Base-by-base conservation (phyloP, 2,797 vertebrate species). In the Pseudopleuronectes americanus region DNA sequence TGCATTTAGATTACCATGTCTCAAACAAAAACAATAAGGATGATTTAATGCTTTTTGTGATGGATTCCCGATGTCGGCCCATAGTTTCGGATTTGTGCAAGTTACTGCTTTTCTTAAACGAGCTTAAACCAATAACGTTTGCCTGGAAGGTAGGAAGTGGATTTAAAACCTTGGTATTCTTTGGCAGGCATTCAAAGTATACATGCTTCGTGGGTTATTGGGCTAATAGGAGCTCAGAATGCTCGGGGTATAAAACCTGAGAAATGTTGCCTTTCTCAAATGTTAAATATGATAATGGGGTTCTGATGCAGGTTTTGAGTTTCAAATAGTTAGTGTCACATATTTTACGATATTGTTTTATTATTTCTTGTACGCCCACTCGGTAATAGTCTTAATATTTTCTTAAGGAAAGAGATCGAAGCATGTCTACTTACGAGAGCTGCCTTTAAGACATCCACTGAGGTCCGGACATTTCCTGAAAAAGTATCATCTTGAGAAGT, bases 111-210 rank as follows among this genome's bases (percentile, higher is more conserved):
- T 69, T 52, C 23, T 54, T 21, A 56, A 80, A 60, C 51, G n/a
- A 64, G 31, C 41, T 66, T 52, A 6, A 47, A 67, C 60, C 52
- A 68, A 17, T 56, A 45, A 45, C 4, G 24, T 53, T 71, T 63
- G 47, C 31, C 55, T 56, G 22, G 26, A 45, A 68, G 54, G 53
- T 45, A 59, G 49, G 41, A 73, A 78, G 72, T 78, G 24, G 38
- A 33, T 59, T 23, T 53, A 56, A 71, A 58, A 63, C 22, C 13
- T 23, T 38, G 8, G 14, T 47, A 47, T 53, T 41, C 28, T 41
- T 58, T 69, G 47, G 48, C 57, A n/a, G 4, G 7, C 26, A 21
- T 21, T 26, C 57, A 67, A 64, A 33, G 4, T 21, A 28, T 3
- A 28, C 22, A 65, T 33, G 41, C 9, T 16, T 55, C 63, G 49